phyloP scores from a whole-genome alignment of 2,888 invertebrate species.

The Augiades crinisus region DNA sequence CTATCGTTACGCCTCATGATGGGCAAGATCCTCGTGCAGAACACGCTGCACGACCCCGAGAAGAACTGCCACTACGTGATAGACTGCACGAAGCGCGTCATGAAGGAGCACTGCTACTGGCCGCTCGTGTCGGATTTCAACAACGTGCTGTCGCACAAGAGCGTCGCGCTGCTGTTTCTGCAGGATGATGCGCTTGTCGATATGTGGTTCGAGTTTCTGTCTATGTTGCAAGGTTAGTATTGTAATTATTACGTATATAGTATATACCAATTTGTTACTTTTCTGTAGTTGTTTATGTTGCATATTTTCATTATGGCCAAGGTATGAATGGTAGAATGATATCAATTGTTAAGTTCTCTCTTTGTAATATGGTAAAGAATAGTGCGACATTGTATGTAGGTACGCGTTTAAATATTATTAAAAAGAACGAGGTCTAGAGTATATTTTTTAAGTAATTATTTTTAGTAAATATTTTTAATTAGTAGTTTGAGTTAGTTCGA shows the following conservation, averaged over 20 bases:
- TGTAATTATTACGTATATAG: neutral
- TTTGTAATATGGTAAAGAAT: no score
- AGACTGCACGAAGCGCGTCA: constrained; percentile 94
- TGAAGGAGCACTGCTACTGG: constrained; percentile 99
- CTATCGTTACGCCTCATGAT: constrained; percentile 95
- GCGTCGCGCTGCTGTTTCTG: constrained; percentile 94
- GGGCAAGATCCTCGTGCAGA: constrained; percentile 93
- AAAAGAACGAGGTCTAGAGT: no score
- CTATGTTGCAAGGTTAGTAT: constrained; percentile 93
- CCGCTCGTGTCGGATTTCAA: constrained; percentile 98
- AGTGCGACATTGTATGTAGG: no score
- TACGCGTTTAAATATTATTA: no score
- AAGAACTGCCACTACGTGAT: constrained; percentile 95
- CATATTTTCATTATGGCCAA: no score
- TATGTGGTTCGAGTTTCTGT: constrained; percentile 97
- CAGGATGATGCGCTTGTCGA: constrained; percentile 93
- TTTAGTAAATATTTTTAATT: no score
- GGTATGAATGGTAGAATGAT: no score
- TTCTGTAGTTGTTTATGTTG: no score
- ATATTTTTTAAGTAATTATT: no score
- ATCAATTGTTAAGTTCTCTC: no score
- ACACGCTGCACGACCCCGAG: constrained; percentile 89
- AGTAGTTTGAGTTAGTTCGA: no score
- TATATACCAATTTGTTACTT: no score
- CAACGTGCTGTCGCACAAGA: constrained; percentile 95